Evolutionary conservation across 2,113 vertebrate genomes (phyloP), one percentile per base, ranked within the genome.

Genomic region (Megatriorchis doriae): DNA sequence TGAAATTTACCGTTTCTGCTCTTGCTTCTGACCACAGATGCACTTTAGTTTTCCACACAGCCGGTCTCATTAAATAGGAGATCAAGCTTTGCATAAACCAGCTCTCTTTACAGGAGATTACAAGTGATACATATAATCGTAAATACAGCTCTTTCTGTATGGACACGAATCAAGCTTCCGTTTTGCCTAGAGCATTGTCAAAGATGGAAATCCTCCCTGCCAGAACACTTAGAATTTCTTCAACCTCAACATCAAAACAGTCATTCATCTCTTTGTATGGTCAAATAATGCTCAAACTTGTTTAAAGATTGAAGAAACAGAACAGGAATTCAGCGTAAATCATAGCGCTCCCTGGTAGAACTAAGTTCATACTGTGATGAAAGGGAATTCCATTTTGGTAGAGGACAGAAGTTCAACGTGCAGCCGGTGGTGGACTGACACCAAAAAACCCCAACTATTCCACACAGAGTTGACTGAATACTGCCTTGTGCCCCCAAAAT

Each of bases 201-300:
- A 50, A 93, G 75, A 78, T 91, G 88, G 85, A 85, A 94, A 70
- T 71, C 61, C 81, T 95, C 84, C 20, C 14, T 90, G 73, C 84
- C 81, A 67, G 66, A 94, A 78, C 78, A 87, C 78, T 89, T 68
- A 81, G 84, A 88, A 74, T 78, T 92, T 56, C 66, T 87, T 95
- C 86, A 94, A n/a, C 32, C 42, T 88, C 81, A 63, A 59, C 74
- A 89, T 97, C 93, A 85, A 83, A 95, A 91, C 85, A 94, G 63
- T 67, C 71, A 88, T 95, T 94, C 86, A 82, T 85, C 61, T 84
- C 75, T 94, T 92, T 82, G 80, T 84, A 85, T 42, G 66, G 81
- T 73, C 48, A 94, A 94, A 96, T 94, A 94, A 94, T 82, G 95
- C 90, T 97, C 81, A 66, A 94, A 91, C 88, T 95, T 95, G 78